These are phyloP conservation scores for Conus ventricosus DNA, from an alignment of 1,140 invertebrate genomes.

Conservation along the genomic window DNA sequence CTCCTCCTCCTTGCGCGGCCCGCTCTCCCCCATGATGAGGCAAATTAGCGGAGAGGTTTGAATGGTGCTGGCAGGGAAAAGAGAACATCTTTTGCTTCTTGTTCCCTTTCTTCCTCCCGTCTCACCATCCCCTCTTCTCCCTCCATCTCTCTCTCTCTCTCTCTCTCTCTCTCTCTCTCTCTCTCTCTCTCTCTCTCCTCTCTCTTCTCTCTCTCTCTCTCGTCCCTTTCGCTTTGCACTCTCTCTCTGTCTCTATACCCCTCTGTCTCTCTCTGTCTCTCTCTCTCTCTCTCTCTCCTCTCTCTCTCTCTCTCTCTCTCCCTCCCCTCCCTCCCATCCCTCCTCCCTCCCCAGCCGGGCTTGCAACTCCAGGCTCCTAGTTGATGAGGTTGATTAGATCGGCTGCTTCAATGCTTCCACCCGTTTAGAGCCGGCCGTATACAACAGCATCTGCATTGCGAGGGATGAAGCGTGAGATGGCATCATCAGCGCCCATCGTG, in stretches of 20 bases:
- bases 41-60: conserved; percentile 22
- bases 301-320: conserved; percentile 16
- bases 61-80: conserved; percentile 10
- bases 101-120: background rate
- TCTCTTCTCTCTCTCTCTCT: background rate
- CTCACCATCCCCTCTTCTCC: background rate
- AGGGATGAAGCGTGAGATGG: background rate
- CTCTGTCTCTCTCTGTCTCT: conserved; percentile 5
- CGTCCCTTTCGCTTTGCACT: background rate
- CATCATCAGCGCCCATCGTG: background rate
- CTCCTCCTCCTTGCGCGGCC: background rate
- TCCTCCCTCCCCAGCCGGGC: background rate
- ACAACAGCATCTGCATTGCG: background rate
- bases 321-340: background rate
- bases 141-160: background rate
- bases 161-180: conserved; percentile 15
- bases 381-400: background rate
- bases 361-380: background rate
- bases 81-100: conserved; percentile 23
- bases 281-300: background rate
- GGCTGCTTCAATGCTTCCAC: conserved; percentile 1
- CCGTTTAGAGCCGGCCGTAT: background rate
- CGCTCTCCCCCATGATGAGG: conserved; percentile 14
- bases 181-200: conserved; percentile 5
- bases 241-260: background rate